Evolutionary conservation across 2,797 vertebrate species (phyloP).

Genomic region (Sebastolobus alascanus): DNA sequence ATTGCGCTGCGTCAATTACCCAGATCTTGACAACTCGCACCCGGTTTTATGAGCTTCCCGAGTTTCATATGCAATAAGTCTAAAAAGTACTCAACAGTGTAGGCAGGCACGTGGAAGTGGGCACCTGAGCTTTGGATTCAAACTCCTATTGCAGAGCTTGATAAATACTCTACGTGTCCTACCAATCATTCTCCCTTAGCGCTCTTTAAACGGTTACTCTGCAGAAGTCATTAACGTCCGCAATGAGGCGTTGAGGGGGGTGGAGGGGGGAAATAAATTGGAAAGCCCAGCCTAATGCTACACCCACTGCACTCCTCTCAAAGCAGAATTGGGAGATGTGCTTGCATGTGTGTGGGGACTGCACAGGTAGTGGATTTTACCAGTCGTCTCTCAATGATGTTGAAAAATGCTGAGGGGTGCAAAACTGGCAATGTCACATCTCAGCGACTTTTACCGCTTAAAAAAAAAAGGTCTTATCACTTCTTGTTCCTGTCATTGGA

Average conservation of each 20-base stretch:
- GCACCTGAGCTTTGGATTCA: slow-evolving; percentile 60
- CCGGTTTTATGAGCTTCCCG: slow-evolving; percentile 52
- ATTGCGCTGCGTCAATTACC: slow-evolving; percentile 31
- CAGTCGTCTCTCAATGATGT: slow-evolving; percentile 53
- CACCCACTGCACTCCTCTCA: slow-evolving; percentile 63
- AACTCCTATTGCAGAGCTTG: slow-evolving; percentile 63
- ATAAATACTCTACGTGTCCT: slow-evolving; percentile 72
- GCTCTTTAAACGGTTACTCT: slow-evolving; percentile 80
- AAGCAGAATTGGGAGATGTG: slow-evolving; percentile 44
- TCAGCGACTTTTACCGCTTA: slow-evolving; percentile 68
- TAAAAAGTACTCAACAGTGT: slow-evolving; percentile 24
- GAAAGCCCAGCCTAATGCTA: slow-evolving; percentile 72
- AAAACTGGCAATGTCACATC: slow-evolving; percentile 70
- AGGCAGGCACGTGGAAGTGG: slow-evolving; percentile 31
- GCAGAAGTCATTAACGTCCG: slow-evolving; percentile 82
- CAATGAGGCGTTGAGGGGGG: slow-evolving; percentile 76
- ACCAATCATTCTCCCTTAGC: slow-evolving; percentile 75
- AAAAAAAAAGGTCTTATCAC: slow-evolving; percentile 57
- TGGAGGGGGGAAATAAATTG: slow-evolving; percentile 70
- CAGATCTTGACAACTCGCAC: slow-evolving; percentile 24
- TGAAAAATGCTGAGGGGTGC: slow-evolving; percentile 75
- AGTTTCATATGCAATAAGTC: slow-evolving; percentile 39
- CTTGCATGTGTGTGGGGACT: slow-evolving; percentile 22
- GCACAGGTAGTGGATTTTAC: slow-evolving; percentile 65
- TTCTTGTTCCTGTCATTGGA: slow-evolving; percentile 54